phyloP scores from a whole-genome alignment of 2,113 vertebrate species.

The Parotia lawesii region DNA sequence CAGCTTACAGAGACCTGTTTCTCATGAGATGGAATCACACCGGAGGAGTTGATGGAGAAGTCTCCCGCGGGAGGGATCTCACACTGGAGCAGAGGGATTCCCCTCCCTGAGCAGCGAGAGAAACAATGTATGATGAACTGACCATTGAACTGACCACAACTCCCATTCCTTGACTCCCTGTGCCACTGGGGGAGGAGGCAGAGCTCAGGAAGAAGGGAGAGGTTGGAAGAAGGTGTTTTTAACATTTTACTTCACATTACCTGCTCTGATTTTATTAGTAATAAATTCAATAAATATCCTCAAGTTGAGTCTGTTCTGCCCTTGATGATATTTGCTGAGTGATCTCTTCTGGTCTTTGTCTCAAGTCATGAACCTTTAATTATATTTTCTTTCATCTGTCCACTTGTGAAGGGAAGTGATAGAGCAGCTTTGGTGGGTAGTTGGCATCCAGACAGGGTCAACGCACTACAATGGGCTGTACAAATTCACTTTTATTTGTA shows the following conservation, averaged over 20 bases:
- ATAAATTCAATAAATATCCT: neutral
- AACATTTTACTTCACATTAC: neutral
- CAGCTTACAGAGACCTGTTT: neutral
- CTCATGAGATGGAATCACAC: neutral
- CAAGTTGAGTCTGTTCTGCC: neutral
- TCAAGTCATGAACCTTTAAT: fast-evolving
- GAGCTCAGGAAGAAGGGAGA: neutral
- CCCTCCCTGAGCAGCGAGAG: neutral
- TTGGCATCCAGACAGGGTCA: neutral
- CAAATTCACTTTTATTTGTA: neutral
- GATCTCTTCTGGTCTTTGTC: neutral
- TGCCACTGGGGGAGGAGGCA: neutral
- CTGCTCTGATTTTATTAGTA: neutral
- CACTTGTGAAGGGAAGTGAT: neutral
- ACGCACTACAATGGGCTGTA: fast-evolving
- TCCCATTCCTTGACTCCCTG: neutral
- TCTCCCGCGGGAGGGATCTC: fast-evolving
- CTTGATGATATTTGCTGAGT: neutral
- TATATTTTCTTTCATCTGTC: neutral
- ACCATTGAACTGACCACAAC: neutral
- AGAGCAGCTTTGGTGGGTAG: neutral
- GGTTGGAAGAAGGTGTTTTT: neutral
- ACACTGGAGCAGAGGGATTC: neutral
- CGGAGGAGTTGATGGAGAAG: fast-evolving
- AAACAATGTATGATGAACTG: neutral